Evolutionary conservation across 2,888 invertebrate genomes (phyloP), one percentile per base, ranked within the genome.

Genomic region (Glaucopsyche alexis): DNA sequence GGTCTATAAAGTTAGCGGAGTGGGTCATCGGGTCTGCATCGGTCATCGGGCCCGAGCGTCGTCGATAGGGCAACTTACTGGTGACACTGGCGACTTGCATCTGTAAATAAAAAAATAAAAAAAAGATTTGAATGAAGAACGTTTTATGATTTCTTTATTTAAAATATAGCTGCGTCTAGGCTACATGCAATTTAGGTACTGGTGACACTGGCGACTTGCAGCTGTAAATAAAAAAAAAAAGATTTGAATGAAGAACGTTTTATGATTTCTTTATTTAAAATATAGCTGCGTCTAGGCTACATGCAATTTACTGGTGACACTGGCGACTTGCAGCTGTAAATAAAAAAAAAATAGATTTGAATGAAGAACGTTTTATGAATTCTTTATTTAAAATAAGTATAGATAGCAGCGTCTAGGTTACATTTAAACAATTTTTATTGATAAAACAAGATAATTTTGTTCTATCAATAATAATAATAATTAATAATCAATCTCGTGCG

Each of bases 1-100:
- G 90, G 84, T 84, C 91, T 80, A 91, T 85, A 85, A 85, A 90
- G 90, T 90, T 91, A 88, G 85, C 83, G 83, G 82, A 87, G 83
- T 91, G 84, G 88, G 89, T 87, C 88, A 90, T 85, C 85, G 80
- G 84, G 81, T 77, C 81, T 82, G 78, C 7, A 42, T 42, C 42
- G 88, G 89, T 87, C 88, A 90, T 85, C 85, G 80, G 84, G 81
- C 77, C 81, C 82, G 78, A 29, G 42, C 42, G 3, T 3, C 81
- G 78, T 77, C 81, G 83, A 85, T 86, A 85, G 84, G 83, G 83
- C 84, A 66, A 38, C 47, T 55, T 29, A 5, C 38, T 72, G 66
- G 29, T 29, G 29, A 3, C 60, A 29, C 47, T 60, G 40, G 38
- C 19, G 38, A 14, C 42, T 42, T 13, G 55, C 38, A 50, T 11